Evolutionary conservation across 2,113 vertebrate species (phyloP).

Genomic region (Catharus bicknelli): DNA sequence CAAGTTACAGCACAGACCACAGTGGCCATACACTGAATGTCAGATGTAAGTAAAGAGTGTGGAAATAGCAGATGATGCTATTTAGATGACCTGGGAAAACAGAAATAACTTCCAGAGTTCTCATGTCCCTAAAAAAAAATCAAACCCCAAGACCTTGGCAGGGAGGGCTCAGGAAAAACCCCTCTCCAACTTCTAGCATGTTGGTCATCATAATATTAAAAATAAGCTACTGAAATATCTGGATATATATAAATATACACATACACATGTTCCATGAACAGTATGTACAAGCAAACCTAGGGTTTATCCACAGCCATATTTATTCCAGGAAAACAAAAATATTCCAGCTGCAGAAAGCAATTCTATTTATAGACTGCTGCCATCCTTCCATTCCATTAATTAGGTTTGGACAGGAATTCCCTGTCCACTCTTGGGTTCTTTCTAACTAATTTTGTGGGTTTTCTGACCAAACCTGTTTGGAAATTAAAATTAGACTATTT

Average conservation of each 20-base stretch:
- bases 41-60: background rate
- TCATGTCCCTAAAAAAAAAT: background rate
- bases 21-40: background rate
- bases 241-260: background rate
- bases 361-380: background rate
- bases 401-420: background rate
- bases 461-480: background rate
- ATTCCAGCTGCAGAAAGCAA: background rate
- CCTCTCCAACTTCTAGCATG: background rate
- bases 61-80: slow-evolving; percentile 33
- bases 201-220: background rate
- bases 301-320: background rate
- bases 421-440: background rate
- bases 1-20: background rate
- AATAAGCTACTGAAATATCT: background rate
- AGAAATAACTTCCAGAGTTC: background rate
- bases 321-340: background rate
- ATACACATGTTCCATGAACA: background rate
- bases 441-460: background rate
- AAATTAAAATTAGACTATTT: background rate
- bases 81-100: slow-evolving; percentile 21
- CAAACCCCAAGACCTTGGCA: background rate
- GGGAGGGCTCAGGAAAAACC: background rate
- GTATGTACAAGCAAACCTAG: background rate
- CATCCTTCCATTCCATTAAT: background rate